These are phyloP conservation scores for Drosophila melanogaster DNA, from an alignment of 1,140 invertebrate species.

Conservation along the genomic window DNA sequence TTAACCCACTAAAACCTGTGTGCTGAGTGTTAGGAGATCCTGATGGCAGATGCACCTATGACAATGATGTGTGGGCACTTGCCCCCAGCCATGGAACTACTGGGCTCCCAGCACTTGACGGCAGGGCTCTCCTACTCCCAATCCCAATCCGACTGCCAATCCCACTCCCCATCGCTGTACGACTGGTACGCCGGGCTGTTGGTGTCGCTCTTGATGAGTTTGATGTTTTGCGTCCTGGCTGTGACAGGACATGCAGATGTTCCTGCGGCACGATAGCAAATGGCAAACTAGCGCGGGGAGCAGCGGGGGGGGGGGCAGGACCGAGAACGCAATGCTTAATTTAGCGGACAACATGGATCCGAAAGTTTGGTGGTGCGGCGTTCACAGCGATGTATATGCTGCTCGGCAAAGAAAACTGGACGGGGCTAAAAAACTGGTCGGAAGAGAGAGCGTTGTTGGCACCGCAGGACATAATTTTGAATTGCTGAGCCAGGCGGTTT, in stretches of 20 bases:
- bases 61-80: constrained; percentile 58
- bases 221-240: constrained; percentile 76
- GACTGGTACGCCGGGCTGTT: constrained; percentile 18
- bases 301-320: constrained; percentile 3
- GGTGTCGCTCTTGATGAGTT: constrained; percentile 76
- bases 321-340: constrained; percentile 71
- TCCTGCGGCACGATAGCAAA: constrained; percentile 34
- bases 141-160: too few species aligned
- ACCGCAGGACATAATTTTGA: constrained; percentile 75
- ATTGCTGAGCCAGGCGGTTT: constrained; percentile 54
- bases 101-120: constrained; percentile 40
- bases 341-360: constrained; percentile 72
- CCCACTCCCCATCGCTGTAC: not conserved
- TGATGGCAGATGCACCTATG: constrained; percentile 36
- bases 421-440: constrained; percentile 31
- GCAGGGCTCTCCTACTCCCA: not conserved
- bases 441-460: constrained; percentile 41
- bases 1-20: not conserved
- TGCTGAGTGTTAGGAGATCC: constrained; percentile 6
- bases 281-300: too few species aligned
- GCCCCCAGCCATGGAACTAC: constrained; percentile 55
- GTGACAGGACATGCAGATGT: constrained; percentile 82
- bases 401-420: not conserved
- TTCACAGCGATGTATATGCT: constrained; percentile 1
- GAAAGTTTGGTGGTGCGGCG: constrained; percentile 46